Conservation (phyloP, 1,140 invertebrate species). For the Drosophila saltans region DNA sequence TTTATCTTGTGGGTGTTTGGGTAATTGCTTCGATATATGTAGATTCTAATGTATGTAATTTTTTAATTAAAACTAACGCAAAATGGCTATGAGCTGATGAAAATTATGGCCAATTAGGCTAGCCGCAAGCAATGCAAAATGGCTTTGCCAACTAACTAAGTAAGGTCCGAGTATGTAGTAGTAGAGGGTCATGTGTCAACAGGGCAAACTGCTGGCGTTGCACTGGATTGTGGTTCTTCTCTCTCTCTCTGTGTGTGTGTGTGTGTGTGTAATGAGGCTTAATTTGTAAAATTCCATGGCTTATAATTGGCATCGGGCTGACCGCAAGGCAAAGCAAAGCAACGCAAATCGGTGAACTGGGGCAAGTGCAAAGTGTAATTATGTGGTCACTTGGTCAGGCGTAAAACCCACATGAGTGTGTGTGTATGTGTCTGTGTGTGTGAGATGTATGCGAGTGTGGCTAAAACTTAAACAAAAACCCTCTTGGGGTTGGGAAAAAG, state of each 20-base stretch:
- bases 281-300: slow-evolving; percentile 79
- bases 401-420: slow-evolving; percentile 32
- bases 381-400: slow-evolving; percentile 69
- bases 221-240: slow-evolving; percentile 60
- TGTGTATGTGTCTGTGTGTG: background rate
- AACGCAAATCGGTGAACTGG: slow-evolving; percentile 36
- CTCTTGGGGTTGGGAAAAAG: background rate
- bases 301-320: slow-evolving; percentile 72
- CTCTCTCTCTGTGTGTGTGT: slow-evolving; percentile 19
- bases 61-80: slow-evolving; percentile 37
- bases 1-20: background rate
- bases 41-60: slow-evolving; percentile 19
- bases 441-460: slow-evolving; percentile 8
- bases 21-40: slow-evolving; percentile 2
- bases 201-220: slow-evolving; percentile 37
- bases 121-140: slow-evolving; percentile 63
- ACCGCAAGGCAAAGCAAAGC: slow-evolving; percentile 65
- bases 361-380: slow-evolving; percentile 73
- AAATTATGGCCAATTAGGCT: slow-evolving; percentile 76
- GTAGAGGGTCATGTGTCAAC: slow-evolving; percentile 69
- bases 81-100: slow-evolving; percentile 27
- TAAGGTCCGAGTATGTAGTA: slow-evolving; percentile 1
- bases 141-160: slow-evolving; percentile 30
- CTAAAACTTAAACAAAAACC: slow-evolving; percentile 17
- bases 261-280: slow-evolving; percentile 69